Conservation (phyloP, 2,113 vertebrate genomes). For the Amphiprion ocellaris region DNA sequence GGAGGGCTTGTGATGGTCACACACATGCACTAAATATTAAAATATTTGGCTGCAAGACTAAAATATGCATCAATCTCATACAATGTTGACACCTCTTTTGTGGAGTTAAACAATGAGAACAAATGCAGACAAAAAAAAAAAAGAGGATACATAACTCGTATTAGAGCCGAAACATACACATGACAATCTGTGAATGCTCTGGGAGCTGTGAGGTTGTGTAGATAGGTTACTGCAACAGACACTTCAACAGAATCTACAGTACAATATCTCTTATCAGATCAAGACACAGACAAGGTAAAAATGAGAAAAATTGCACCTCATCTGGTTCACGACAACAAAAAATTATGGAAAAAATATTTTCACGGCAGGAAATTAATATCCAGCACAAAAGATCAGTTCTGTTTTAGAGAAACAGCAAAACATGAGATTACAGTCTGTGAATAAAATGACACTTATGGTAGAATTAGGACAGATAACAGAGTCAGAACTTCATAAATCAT, state of each 20-base stretch:
- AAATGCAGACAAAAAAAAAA: too few species aligned
- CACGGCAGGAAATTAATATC: neutral
- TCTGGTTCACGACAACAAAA: neutral
- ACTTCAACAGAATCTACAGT: neutral
- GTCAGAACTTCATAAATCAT: neutral
- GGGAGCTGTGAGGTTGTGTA: neutral
- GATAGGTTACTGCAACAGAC: neutral
- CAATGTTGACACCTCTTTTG: too few species aligned
- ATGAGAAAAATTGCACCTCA: neutral
- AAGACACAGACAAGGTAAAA: neutral
- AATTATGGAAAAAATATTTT: neutral
- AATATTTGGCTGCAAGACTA: too few species aligned
- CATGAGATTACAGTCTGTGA: neutral
- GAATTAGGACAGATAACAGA: neutral
- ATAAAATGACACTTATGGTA: neutral
- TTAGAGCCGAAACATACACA: slow-evolving; percentile 28
- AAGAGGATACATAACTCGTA: slow-evolving; percentile 42
- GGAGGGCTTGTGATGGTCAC: too few species aligned
- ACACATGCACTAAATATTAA: too few species aligned
- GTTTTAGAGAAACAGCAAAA: neutral
- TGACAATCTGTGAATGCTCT: slow-evolving; percentile 1
- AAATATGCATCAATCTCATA: too few species aligned
- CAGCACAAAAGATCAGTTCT: neutral
- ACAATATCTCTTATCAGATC: neutral
- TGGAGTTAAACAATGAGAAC: too few species aligned